Base-by-base conservation (phyloP, 2,888 invertebrate species). In the Nymphalis urticae region DNA sequence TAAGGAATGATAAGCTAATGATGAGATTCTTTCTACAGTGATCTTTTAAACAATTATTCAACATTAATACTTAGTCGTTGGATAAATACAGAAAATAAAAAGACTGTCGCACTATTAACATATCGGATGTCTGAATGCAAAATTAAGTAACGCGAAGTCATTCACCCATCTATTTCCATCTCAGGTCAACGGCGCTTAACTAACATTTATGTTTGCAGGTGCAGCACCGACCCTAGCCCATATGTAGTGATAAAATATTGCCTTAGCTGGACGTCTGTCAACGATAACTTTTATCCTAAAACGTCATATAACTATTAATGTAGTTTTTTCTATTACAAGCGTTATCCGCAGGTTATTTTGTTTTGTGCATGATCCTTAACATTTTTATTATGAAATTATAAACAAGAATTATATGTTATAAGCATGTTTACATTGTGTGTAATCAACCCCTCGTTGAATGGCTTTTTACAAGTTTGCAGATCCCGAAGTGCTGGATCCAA, bases 191-290 rank as follows among this genome's bases (percentile, higher is more conserved):
- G 62, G 56, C 62, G 61, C 61, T 66, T 62, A 62, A 36, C 66
- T 24, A 48, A 53, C 48, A 67, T 67, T 58, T 42, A 62, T 51
- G 64, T 67, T 56, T 60, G 70, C 70, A 70, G 70, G 67, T 70
- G 70, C 62, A 17, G 9, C 21, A 47, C 62, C 56, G 48, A 62
- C 67, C 62, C 62, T n/a, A n/a, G 47, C 56, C 62, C 62, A 61
- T 62, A 67, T 62, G 56, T 62, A 62, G 66, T 53, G 51, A 70
- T 70, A 62, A 68, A 64, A 70, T 70, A 70, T 70, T 64, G 36
- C 67, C 67, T 64, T 65, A 42, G 17, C 19, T 58, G 58, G 19
- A 19, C 42, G 58, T 58, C 58, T 58, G 36, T 58, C 58, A 58
- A 42, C 58, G 58, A 58, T 42, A 42, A 58, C 19, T 42, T 58